Percentiles rank a stretch among this genome's conserved stretches.
Evolutionary conservation across 2,113 vertebrate genomes (phyloP).

Genomic region (Nothoprocta perdicaria): DNA sequence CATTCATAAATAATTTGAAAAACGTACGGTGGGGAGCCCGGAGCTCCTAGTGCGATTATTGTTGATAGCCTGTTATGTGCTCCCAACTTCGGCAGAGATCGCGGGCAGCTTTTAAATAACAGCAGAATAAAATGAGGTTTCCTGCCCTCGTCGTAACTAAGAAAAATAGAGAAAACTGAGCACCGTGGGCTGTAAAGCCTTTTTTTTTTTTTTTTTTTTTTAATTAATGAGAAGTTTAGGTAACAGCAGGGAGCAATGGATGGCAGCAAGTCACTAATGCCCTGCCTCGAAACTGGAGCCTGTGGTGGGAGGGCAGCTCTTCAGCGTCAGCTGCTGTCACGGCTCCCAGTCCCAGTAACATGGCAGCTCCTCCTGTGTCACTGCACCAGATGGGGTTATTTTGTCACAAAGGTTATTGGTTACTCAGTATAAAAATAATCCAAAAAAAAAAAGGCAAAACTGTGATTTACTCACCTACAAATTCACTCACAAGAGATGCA

Average conservation of each 20-base stretch:
- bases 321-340: not conserved
- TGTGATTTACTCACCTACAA: slow-evolving; percentile 44
- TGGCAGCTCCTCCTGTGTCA: not conserved
- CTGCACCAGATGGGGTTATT: slow-evolving; percentile 26
- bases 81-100: not conserved
- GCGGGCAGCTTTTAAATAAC: not conserved
- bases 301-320: not conserved
- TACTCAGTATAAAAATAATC: slow-evolving; percentile 8
- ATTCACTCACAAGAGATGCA: not conserved
- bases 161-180: not conserved
- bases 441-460: not conserved
- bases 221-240: not conserved
- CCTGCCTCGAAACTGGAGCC: not conserved
- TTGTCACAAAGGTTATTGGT: slow-evolving; percentile 47
- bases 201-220: too few species aligned
- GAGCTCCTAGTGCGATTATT: not conserved
- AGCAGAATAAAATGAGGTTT: not conserved
- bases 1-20: not conserved
- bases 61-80: not conserved
- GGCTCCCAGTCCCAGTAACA: not conserved
- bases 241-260: not conserved
- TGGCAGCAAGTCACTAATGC: not conserved
- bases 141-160: not conserved
- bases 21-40: not conserved
- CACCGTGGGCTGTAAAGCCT: not conserved